These are phyloP conservation scores for Centropyge bicolor DNA, from an alignment of 2,797 vertebrate species.

Conservation along the genomic window DNA sequence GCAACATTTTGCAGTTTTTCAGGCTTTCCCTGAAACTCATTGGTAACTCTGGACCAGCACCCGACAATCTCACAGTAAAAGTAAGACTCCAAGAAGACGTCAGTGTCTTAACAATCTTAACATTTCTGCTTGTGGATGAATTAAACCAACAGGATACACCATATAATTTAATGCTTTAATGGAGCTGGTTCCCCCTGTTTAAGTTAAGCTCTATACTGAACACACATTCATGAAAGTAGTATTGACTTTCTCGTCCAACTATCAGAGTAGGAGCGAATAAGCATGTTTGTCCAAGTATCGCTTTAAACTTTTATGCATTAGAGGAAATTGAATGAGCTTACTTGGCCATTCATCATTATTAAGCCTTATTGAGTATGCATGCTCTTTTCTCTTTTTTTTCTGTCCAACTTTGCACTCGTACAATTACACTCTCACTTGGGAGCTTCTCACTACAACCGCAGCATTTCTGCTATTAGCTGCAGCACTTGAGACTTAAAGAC, in stretches of 20 bases:
- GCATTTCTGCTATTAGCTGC: conserved; percentile 1
- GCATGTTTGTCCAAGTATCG: conserved; percentile 2
- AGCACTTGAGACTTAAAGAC: not conserved
- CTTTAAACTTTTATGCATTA: conserved; percentile 18
- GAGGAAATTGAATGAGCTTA: conserved; percentile 7
- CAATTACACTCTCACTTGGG: conserved; percentile 12
- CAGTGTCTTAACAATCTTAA: too few species aligned
- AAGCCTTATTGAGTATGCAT: conserved; percentile 22
- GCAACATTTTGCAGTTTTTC: not conserved
- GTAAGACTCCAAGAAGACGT: too few species aligned
- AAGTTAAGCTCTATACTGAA: not conserved
- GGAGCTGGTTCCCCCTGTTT: not conserved
- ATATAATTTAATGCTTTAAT: not conserved
- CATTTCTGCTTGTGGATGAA: too few species aligned
- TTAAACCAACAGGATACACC: not conserved
- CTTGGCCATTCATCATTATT: conserved; percentile 32
- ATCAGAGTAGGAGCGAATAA: not conserved
- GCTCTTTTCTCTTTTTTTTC: conserved; percentile 18
- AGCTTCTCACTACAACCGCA: conserved; percentile 13
- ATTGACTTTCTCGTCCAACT: conserved; percentile 3
- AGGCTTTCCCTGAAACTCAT: too few species aligned
- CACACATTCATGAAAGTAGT: not conserved
- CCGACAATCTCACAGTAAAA: too few species aligned
- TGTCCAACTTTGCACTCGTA: conserved; percentile 9
- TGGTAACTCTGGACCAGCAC: too few species aligned